Conservation (phyloP, 2,888 invertebrate species). For the Agrochola lota region DNA sequence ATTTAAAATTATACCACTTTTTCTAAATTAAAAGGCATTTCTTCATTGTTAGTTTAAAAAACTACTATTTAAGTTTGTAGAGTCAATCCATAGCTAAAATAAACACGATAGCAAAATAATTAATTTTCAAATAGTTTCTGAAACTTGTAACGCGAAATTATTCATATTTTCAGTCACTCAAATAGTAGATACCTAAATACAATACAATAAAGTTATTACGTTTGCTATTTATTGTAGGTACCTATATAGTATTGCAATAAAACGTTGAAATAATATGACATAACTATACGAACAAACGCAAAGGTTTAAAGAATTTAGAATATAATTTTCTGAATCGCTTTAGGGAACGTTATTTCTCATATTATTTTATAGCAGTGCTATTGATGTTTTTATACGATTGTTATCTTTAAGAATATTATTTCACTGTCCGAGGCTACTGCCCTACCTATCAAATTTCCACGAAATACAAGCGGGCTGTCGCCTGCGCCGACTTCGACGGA, state of each 20-base stretch:
- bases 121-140: neutral
- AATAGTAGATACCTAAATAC: neutral
- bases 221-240: neutral
- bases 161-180: neutral
- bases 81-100: neutral
- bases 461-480: constrained; percentile 69
- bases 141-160: neutral
- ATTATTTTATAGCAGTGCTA: neutral
- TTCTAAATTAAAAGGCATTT: neutral
- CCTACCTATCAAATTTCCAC: constrained; percentile 75
- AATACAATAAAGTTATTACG: neutral
- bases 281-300: neutral
- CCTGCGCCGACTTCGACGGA: constrained; percentile 50
- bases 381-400: constrained; percentile 1
- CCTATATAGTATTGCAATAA: neutral
- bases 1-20: neutral
- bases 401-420: constrained; percentile 23
- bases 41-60: neutral
- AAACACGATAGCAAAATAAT: neutral
- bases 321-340: neutral
- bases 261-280: neutral
- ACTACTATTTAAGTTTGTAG: neutral
- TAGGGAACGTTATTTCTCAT: neutral
- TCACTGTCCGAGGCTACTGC: constrained; percentile 41
- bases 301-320: neutral